Conservation (phyloP, 1,140 invertebrate species). For the Drosophila elegans region DNA sequence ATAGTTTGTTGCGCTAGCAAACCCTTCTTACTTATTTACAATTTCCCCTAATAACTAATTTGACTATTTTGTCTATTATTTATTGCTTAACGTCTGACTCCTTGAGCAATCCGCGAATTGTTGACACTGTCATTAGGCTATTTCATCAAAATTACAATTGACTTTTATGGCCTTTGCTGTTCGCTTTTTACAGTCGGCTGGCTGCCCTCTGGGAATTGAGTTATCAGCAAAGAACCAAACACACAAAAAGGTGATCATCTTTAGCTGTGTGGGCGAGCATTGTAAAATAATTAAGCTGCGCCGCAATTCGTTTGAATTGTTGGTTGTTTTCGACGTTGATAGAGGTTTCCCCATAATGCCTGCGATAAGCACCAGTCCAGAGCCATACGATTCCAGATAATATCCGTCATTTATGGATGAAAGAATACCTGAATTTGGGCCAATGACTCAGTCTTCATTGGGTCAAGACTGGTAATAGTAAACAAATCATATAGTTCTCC, state of each 20-base stretch:
- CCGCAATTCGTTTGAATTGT: conserved; percentile 48
- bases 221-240: conserved; percentile 23
- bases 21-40: neutral
- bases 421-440: conserved; percentile 9
- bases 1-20: conserved; percentile 4
- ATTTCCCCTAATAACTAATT: neutral
- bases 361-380: conserved; percentile 33
- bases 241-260: conserved; percentile 26
- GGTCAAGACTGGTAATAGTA: conserved; percentile 24
- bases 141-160: conserved; percentile 33
- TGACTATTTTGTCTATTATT: conserved; percentile 19
- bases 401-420: conserved; percentile 25
- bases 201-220: conserved; percentile 25
- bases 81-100: conserved; percentile 13
- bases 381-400: conserved; percentile 30
- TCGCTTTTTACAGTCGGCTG: conserved; percentile 18
- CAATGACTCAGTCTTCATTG: conserved; percentile 22
- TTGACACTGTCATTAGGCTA: conserved; percentile 33
- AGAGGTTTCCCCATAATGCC: conserved; percentile 37
- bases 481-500: conserved; percentile 12
- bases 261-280: conserved; percentile 8
- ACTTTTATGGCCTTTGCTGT: conserved; percentile 19
- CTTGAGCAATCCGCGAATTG: conserved; percentile 17
- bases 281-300: conserved; percentile 42
- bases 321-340: conserved; percentile 26